phyloP scores from a whole-genome alignment of 2,888 invertebrate genomes.

The Cheilosia vulpina region DNA sequence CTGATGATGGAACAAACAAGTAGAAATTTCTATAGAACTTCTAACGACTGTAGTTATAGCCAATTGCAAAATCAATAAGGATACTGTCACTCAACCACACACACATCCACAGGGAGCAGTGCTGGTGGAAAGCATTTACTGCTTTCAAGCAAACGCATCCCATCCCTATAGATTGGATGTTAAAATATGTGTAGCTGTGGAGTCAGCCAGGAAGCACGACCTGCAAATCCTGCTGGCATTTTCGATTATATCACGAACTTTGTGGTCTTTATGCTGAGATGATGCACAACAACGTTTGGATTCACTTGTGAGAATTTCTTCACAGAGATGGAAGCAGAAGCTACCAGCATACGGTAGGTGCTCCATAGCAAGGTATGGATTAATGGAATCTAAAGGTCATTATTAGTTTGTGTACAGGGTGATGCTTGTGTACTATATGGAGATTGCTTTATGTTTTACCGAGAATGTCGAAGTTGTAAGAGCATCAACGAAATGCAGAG shows the following conservation, averaged over 20 bases:
- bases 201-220: conserved; percentile 48
- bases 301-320: conserved; percentile 1
- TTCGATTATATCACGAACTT: conserved; percentile 51
- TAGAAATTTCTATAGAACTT: background rate
- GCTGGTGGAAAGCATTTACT: conserved; percentile 11
- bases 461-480: too few species aligned
- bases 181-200: conserved; percentile 9
- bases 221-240: conserved; percentile 61
- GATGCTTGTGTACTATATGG: background rate
- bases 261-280: conserved; percentile 37
- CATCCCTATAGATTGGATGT: background rate
- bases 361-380: background rate
- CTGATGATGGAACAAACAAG: conserved; percentile 7
- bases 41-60: background rate
- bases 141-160: conserved; percentile 26
- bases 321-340: background rate
- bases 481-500: too few species aligned
- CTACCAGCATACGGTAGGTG: background rate
- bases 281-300: conserved; percentile 13
- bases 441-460: background rate
- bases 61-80: conserved; percentile 24
- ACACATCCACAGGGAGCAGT: background rate
- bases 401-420: conserved; percentile 6
- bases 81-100: conserved; percentile 28
- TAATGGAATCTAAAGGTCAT: conserved; percentile 12